Conservation (phyloP, 1,140 invertebrate species). For the Zaprionus gabonicus region DNA sequence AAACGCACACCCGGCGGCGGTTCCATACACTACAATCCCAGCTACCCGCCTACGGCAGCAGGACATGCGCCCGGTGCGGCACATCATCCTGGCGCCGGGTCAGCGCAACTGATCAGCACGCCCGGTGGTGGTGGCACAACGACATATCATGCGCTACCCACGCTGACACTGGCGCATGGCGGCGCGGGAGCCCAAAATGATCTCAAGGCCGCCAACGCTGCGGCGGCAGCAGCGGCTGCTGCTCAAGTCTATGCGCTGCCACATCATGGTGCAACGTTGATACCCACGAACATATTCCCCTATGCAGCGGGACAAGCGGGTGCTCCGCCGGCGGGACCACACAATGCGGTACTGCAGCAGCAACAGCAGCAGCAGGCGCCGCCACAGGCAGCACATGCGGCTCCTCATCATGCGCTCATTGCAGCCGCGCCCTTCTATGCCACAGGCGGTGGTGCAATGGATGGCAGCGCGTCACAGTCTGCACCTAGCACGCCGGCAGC, state of each 20-base stretch:
- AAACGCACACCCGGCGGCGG: constrained; percentile 75
- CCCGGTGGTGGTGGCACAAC: constrained; percentile 57
- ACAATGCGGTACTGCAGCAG: constrained; percentile 31
- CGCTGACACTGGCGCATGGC: constrained; percentile 75
- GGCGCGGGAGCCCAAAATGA: constrained; percentile 62
- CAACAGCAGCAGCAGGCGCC: constrained; percentile 42
- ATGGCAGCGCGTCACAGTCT: constrained; percentile 66
- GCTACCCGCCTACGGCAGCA: constrained; percentile 53
- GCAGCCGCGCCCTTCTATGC: constrained; percentile 72
- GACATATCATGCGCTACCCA: constrained; percentile 83
- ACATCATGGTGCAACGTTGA: constrained; percentile 75
- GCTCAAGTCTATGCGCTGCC: constrained; percentile 79
- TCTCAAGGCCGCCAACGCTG: constrained; percentile 67
- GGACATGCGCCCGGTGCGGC: constrained; percentile 33
- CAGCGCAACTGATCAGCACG: constrained; percentile 54
- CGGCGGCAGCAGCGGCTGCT: constrained; percentile 50
- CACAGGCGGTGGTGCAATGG: constrained; percentile 47
- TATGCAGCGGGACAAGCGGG: constrained; percentile 63
- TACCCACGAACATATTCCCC: constrained; percentile 81
- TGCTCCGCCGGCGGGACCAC: constrained; percentile 45
- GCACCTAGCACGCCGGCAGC: constrained; percentile 77
- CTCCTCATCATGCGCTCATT: constrained; percentile 72
- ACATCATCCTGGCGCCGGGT: constrained; percentile 64
- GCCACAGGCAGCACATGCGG: constrained; percentile 45
- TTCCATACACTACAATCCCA: constrained; percentile 73